Conservation (phyloP, 2,888 invertebrate species). For the Lomographa bimaculata region DNA sequence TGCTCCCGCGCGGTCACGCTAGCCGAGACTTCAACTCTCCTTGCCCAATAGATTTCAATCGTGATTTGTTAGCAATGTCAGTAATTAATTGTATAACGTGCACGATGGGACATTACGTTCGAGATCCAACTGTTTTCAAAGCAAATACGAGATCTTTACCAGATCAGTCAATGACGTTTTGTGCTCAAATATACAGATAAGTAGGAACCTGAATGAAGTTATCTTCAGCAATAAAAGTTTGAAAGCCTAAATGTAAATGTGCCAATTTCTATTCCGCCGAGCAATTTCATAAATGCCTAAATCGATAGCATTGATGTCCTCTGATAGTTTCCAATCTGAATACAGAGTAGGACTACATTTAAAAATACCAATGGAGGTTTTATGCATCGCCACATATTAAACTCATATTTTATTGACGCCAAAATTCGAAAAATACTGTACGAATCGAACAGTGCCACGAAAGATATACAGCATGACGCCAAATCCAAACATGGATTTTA, state of each 20-base stretch:
- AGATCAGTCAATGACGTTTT: too few relatives aligned
- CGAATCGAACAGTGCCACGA: constrained; percentile 1
- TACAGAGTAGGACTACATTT: constrained; percentile 16
- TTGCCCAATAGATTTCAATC: constrained; percentile 14
- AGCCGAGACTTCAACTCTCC: constrained; percentile 10
- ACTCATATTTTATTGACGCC: constrained; percentile 22
- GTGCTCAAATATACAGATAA: too few relatives aligned
- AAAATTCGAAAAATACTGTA: constrained; percentile 14
- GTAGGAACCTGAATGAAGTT: too few relatives aligned
- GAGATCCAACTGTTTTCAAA: too few relatives aligned
- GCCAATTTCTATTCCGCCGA: too few relatives aligned
- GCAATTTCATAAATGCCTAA: constrained; percentile 10
- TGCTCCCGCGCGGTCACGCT: constrained; percentile 17
- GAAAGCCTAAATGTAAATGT: too few relatives aligned
- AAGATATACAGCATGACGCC: constrained; percentile 10
- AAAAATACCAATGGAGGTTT: constrained; percentile 15
- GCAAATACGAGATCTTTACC: too few relatives aligned
- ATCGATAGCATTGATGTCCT: constrained; percentile 12
- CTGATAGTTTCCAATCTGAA: constrained; percentile 26
- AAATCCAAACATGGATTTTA: constrained; percentile 11
- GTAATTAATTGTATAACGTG: constrained; percentile 12
- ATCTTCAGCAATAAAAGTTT: too few relatives aligned
- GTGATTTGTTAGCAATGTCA: too few relatives aligned
- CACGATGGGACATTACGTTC: constrained; percentile 16
- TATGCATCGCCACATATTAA: constrained; percentile 15